Evolutionary conservation across 2,888 invertebrate genomes (phyloP).

Genomic region (Hofmannophila pseudospretella): DNA sequence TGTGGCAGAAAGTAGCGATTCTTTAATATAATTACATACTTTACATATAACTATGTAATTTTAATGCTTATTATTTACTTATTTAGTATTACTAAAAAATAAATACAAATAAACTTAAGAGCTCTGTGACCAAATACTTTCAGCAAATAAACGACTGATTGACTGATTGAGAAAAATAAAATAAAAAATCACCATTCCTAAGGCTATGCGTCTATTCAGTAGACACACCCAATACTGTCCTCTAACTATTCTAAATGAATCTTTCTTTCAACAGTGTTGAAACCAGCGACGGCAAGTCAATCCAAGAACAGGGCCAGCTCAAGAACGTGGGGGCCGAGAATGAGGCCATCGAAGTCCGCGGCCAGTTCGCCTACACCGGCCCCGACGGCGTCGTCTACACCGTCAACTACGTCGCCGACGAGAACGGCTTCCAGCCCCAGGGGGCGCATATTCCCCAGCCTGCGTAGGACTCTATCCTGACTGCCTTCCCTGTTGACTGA

Average conservation of each 20-base stretch:
- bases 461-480: background rate
- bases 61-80: too few species aligned
- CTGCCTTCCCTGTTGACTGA: background rate
- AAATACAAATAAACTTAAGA: too few species aligned
- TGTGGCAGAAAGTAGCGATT: too few species aligned
- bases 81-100: too few species aligned
- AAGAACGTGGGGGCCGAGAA: constrained; percentile 62
- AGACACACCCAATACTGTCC: background rate
- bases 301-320: constrained; percentile 44
- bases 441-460: constrained; percentile 43
- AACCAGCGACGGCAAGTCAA: constrained; percentile 53
- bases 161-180: too few species aligned
- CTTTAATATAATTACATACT: too few species aligned
- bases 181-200: too few species aligned
- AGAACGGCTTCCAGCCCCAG: constrained; percentile 71
- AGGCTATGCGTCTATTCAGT: too few species aligned
- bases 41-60: too few species aligned
- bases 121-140: too few species aligned
- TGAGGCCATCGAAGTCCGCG: constrained; percentile 65
- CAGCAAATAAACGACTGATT: too few species aligned
- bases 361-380: constrained; percentile 62
- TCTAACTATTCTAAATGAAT: background rate
- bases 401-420: constrained; percentile 69
- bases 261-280: constrained; percentile 30
- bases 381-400: constrained; percentile 62